phyloP scores from a whole-genome alignment of 2,888 invertebrate genomes.

The Lathronympha strigana region DNA sequence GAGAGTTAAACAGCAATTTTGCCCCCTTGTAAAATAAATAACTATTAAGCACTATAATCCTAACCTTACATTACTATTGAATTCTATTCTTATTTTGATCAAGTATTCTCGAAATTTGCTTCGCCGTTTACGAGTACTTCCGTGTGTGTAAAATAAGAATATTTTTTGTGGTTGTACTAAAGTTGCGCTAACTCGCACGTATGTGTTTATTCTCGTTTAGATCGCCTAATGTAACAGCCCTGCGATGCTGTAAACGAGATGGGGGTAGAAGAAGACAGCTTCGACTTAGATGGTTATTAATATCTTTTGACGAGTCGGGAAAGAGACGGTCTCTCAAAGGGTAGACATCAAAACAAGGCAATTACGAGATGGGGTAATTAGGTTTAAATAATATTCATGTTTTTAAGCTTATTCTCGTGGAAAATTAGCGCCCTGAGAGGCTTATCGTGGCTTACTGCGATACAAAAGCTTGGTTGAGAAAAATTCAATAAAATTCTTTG shows the following conservation, averaged over 20 bases:
- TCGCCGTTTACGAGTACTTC: too few species aligned
- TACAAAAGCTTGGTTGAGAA: constrained; percentile 27
- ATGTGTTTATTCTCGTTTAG: constrained; percentile 14
- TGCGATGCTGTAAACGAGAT: constrained; percentile 51
- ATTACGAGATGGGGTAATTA: constrained; percentile 81
- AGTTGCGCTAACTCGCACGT: too few species aligned
- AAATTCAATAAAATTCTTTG: constrained; percentile 3
- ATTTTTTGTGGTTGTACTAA: too few species aligned
- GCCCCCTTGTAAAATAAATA: too few species aligned
- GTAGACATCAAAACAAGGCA: constrained; percentile 82
- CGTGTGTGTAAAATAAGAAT: too few species aligned
- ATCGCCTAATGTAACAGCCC: constrained; percentile 35
- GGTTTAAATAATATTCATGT: constrained; percentile 74
- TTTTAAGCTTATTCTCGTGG: constrained; percentile 56
- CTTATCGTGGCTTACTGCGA: constrained; percentile 31
- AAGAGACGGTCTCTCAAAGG: constrained; percentile 78
- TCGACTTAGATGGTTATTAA: constrained; percentile 80
- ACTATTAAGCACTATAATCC: too few species aligned
- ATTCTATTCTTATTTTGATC: too few species aligned
- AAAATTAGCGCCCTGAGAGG: constrained; percentile 49
- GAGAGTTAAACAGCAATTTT: too few species aligned
- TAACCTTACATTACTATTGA: too few species aligned
- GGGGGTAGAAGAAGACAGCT: constrained; percentile 67
- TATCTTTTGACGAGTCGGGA: constrained; percentile 76
- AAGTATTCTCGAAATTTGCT: too few species aligned